These are phyloP conservation scores for Noctilio leporinus DNA, from an alignment of 2,113 vertebrate species.

Conservation along the genomic window DNA sequence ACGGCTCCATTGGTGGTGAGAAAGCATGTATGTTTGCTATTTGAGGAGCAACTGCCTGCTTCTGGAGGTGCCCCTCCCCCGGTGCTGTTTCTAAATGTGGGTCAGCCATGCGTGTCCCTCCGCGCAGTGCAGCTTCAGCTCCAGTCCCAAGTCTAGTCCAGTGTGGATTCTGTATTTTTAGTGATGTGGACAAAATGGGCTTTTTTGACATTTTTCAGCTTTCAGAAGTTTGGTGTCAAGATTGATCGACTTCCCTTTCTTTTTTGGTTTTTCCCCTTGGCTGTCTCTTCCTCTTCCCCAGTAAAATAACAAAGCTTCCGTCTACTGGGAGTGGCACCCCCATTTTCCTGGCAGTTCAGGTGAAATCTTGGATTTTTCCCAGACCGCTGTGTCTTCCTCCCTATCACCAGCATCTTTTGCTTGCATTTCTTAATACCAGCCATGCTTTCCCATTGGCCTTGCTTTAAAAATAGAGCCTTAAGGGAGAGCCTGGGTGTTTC, in stretches of 20 bases:
- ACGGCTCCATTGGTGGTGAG: conserved; percentile 25
- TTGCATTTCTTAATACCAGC: neutral
- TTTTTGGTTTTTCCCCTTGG: neutral
- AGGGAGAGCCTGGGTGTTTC: neutral
- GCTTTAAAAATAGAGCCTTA: neutral
- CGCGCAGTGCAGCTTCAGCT: neutral
- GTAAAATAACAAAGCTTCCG: neutral
- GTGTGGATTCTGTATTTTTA: neutral
- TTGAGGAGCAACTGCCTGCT: conserved; percentile 40
- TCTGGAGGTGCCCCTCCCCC: neutral
- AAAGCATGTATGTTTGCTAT: conserved; percentile 49
- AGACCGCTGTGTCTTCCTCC: neutral
- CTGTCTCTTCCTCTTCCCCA: neutral
- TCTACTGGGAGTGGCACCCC: neutral
- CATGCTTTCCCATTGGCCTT: fast-evolving
- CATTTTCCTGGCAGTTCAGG: neutral
- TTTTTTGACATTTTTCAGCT: neutral
- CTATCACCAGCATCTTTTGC: neutral
- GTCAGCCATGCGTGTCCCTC: neutral
- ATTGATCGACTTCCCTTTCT: neutral
- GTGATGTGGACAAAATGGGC: neutral
- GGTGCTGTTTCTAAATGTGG: neutral
- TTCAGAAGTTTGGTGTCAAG: neutral
- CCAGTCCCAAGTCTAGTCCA: too few species aligned
- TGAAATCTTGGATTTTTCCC: neutral